These are phyloP conservation scores for Sympetrum striolatum DNA, from an alignment of 2,888 invertebrate genomes.

Conservation along the genomic window DNA sequence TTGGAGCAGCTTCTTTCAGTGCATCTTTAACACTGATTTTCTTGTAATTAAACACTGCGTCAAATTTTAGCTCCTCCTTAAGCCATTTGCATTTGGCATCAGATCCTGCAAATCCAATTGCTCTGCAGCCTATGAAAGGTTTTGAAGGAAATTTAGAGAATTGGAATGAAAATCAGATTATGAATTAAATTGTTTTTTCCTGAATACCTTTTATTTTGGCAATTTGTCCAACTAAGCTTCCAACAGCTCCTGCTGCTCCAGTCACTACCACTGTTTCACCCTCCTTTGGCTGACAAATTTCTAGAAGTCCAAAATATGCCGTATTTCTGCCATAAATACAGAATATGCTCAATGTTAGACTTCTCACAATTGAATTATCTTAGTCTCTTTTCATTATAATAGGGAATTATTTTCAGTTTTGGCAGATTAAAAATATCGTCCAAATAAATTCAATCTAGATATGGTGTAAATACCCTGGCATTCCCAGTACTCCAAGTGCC, in stretches of 20 bases:
- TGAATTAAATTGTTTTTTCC: background rate
- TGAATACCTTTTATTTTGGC: constrained; percentile 58
- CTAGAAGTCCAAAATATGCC: constrained; percentile 58
- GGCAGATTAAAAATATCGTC: too few relatives aligned
- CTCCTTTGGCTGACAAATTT: constrained; percentile 56
- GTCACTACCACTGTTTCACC: constrained; percentile 60
- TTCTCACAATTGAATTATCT: too few relatives aligned
- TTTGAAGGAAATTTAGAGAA: background rate
- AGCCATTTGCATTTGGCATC: constrained; percentile 76
- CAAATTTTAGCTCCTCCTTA: constrained; percentile 69
- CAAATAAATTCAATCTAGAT: too few relatives aligned
- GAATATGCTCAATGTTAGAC: too few relatives aligned
- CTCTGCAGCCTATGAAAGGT: constrained; percentile 63
- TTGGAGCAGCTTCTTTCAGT: constrained; percentile 68
- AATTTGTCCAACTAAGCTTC: constrained; percentile 60
- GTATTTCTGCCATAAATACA: constrained; percentile 51
- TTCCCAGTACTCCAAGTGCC: constrained; percentile 71
- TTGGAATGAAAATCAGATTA: background rate
- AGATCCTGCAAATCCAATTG: constrained; percentile 76
- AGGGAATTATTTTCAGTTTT: too few relatives aligned
- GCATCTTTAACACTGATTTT: constrained; percentile 63
- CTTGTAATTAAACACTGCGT: constrained; percentile 76
- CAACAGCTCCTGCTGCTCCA: constrained; percentile 62
- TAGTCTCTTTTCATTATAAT: too few relatives aligned
- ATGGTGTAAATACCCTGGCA: constrained; percentile 68